Percentiles rank a stretch among this genome's conserved stretches.
Evolutionary conservation across 2,113 vertebrate genomes (phyloP).

Genomic region (Hippolais icterina): DNA sequence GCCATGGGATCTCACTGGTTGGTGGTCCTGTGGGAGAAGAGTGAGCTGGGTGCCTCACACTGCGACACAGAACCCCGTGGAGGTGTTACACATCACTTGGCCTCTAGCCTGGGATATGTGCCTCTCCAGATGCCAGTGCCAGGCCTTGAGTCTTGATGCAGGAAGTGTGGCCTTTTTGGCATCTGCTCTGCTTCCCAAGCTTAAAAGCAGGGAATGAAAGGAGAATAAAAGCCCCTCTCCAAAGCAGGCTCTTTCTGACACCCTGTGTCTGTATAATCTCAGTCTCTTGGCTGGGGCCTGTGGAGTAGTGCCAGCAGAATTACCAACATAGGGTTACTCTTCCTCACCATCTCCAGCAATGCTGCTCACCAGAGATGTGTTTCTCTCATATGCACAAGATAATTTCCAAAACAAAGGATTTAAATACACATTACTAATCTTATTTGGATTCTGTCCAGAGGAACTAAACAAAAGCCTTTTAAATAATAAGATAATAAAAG

Average conservation of each 20-base stretch:
- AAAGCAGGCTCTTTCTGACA: background rate
- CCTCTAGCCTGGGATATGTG: background rate
- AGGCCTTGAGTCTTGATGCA: background rate
- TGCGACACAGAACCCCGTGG: background rate
- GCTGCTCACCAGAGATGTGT: background rate
- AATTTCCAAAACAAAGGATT: background rate
- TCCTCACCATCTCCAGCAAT: background rate
- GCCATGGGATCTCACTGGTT: background rate
- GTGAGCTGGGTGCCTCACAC: background rate
- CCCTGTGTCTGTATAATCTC: background rate
- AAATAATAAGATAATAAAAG: background rate
- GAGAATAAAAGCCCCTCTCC: background rate
- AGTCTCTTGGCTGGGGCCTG: background rate
- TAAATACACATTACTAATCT: background rate
- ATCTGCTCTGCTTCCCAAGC: background rate
- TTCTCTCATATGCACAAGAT: background rate
- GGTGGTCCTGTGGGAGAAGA: background rate
- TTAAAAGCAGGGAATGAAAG: background rate
- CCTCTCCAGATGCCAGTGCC: background rate
- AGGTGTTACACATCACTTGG: background rate
- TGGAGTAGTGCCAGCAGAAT: background rate
- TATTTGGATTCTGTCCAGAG: background rate
- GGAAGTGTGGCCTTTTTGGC: background rate
- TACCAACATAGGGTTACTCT: background rate
- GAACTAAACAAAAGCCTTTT: background rate